Percentiles rank a stretch among this genome's conserved stretches.
Conservation (phyloP, 2,888 invertebrate genomes). For the Andrena bicolor region DNA sequence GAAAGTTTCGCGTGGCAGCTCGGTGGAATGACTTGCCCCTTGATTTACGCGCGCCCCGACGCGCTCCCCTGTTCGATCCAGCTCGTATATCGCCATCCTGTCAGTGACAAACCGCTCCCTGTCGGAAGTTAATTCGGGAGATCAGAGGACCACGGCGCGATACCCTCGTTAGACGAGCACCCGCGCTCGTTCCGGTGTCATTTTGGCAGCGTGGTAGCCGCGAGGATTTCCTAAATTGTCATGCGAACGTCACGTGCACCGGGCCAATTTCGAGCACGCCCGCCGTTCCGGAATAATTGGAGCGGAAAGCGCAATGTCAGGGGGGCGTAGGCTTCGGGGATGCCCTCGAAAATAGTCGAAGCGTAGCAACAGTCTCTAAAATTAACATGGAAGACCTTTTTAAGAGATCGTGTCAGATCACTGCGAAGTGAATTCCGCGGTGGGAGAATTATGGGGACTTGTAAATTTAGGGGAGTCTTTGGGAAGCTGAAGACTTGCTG, state of each 20-base stretch:
- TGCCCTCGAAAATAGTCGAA: too few species aligned
- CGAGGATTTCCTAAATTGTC: slow-evolving; percentile 39
- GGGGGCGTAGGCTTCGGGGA: too few species aligned
- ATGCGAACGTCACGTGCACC: slow-evolving; percentile 44
- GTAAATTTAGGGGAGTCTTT: too few species aligned
- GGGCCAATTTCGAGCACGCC: slow-evolving; percentile 26
- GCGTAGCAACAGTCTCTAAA: too few species aligned
- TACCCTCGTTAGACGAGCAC: slow-evolving; percentile 16
- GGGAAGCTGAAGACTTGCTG: too few species aligned
- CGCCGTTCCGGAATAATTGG: slow-evolving; percentile 22
- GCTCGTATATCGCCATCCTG: slow-evolving; percentile 46
- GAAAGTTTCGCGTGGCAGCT: not conserved
- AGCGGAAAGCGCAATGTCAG: not conserved
- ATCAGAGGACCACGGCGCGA: slow-evolving; percentile 17
- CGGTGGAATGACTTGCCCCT: not conserved
- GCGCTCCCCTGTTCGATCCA: slow-evolving; percentile 2
- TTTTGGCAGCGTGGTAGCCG: slow-evolving; percentile 38
- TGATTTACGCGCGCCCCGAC: slow-evolving; percentile 38
- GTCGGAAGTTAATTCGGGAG: slow-evolving; percentile 46
- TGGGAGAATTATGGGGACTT: too few species aligned
- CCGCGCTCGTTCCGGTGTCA: slow-evolving; percentile 23
- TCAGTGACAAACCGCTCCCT: slow-evolving; percentile 48
- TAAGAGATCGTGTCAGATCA: too few species aligned
- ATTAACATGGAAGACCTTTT: too few species aligned
- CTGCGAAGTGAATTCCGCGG: too few species aligned